Evolutionary conservation across 2,888 invertebrate genomes (phyloP), one percentile per base, ranked within the genome.

Genomic region (Tetragonula carbonaria): DNA sequence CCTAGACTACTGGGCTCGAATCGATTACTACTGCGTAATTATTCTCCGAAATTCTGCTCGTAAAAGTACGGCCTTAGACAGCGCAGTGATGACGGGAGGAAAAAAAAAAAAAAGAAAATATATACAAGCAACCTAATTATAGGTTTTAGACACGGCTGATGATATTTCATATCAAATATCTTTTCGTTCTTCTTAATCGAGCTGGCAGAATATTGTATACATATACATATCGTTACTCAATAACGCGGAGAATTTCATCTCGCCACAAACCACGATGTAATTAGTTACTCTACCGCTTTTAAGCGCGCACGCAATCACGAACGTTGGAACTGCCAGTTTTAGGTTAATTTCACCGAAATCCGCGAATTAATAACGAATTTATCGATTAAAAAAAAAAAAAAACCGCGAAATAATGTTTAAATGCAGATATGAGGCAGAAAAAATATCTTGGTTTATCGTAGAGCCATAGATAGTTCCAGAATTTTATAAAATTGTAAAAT

Each of bases 81-180:
- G 71, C 21, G 6, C 45, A 45, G 59, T 11, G 21, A 66, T 13
- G 2, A 18, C 11, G n/a, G 5, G 28, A 57, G 5, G n/a, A 55
- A n/a, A 57, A 14, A n/a, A 16, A 51, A 16, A 16, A 16, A 51
- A 4, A 23, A 62, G 65, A 66, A 59, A 38, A 28, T 28, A 74
- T 18, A 66, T 79, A 78, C 13, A 51, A 67, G 68, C 66, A 73
- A 62, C 77, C 74, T 89, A 89, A 88, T 88, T 87, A 85, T 72
- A 45, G 83, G 84, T 85, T 88, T 73, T 28, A 57, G 51, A 74
- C 74, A 67, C 59, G 65, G 21, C 63, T 74, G n/a, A 55, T 55
- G 71, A 84, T 74, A 76, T 77, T 70, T 57, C 33, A n/a, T 53
- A 70, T 45, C 21, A 14, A 67, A 74, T 53, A 79, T 74, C 74